Conservation (phyloP, 1,140 invertebrate genomes). For the Trichonephila clavata region DNA sequence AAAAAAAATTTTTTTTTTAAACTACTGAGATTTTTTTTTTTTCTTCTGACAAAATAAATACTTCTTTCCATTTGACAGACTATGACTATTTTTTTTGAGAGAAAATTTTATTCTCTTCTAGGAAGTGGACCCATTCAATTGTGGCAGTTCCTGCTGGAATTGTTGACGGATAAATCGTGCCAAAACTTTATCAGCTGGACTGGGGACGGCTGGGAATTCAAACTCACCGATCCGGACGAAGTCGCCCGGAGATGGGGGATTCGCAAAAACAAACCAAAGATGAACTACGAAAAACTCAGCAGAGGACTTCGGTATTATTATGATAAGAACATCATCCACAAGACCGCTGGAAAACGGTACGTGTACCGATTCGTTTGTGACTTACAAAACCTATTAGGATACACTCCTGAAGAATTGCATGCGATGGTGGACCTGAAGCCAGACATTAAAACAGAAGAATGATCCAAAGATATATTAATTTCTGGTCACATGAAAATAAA, state of each 20-base stretch:
- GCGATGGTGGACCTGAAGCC: constrained; percentile 96
- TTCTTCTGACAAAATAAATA: too few relatives aligned
- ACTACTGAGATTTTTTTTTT: too few relatives aligned
- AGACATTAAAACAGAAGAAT: constrained; percentile 95
- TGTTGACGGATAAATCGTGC: constrained; percentile 97
- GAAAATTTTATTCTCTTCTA: constrained; percentile 19
- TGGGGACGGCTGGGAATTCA: constrained; percentile 99
- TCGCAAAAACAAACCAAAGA: constrained; percentile 98
- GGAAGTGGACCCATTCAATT: constrained; percentile 96
- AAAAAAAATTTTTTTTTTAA: too few relatives aligned
- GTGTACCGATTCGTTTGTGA: constrained; percentile 99
- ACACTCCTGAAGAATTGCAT: constrained; percentile 93
- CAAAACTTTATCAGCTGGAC: constrained; percentile 99
- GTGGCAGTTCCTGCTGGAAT: constrained; percentile 98
- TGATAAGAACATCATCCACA: constrained; percentile 99
- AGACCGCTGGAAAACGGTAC: constrained; percentile 98
- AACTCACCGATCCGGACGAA: constrained; percentile 98
- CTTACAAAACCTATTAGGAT: constrained; percentile 94
- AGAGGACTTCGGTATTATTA: constrained; percentile 98
- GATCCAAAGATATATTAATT: constrained; percentile 17
- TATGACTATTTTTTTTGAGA: too few relatives aligned
- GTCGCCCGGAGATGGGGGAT: constrained; percentile 98
- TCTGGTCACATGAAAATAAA: constrained; percentile 45
- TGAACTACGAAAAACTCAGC: constrained; percentile 99
- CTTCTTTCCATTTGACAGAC: too few relatives aligned